Evolutionary conservation across 1,140 invertebrate species (phyloP).

Genomic region (Drosophila pectinifera): DNA sequence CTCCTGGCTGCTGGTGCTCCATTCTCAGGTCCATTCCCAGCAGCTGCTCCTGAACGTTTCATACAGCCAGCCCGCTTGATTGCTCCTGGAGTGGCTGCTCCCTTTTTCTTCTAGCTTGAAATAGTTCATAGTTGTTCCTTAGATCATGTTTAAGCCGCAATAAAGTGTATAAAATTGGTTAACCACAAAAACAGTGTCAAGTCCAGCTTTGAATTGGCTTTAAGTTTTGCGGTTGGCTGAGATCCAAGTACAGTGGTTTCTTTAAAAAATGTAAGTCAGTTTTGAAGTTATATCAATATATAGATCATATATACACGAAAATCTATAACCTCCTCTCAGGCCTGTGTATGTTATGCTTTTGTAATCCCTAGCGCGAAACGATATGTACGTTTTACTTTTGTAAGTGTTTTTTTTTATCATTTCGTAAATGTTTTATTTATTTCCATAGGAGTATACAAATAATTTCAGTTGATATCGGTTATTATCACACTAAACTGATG

Average conservation of each 20-base stretch:
- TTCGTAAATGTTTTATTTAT: slow-evolving; percentile 2
- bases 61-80: slow-evolving; percentile 41
- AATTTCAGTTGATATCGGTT: slow-evolving; percentile 16
- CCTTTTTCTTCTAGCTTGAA: slow-evolving; percentile 36
- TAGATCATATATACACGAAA: no score
- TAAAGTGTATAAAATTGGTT: slow-evolving; percentile 58
- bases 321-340: no score
- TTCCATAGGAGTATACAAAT: slow-evolving; percentile 8
- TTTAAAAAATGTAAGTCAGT: not conserved
- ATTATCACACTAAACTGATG: slow-evolving; percentile 60
- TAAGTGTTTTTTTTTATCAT: not conserved
- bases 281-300: no score
- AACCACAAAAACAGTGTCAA: slow-evolving; percentile 35
- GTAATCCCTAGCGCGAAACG: no score
- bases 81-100: slow-evolving; percentile 27
- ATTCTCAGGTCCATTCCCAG: slow-evolving; percentile 20
- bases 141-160: not conserved
- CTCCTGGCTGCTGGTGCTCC: slow-evolving; percentile 37
- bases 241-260: slow-evolving; percentile 2
- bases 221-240: not conserved
- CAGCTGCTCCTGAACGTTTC: slow-evolving; percentile 21
- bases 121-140: not conserved
- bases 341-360: no score
- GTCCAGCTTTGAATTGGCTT: not conserved
- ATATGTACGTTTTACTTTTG: not conserved